Evolutionary conservation across 2,113 vertebrate genomes (phyloP), one percentile per base, ranked within the genome.

Genomic region (Onychostruthus taczanowskii): DNA sequence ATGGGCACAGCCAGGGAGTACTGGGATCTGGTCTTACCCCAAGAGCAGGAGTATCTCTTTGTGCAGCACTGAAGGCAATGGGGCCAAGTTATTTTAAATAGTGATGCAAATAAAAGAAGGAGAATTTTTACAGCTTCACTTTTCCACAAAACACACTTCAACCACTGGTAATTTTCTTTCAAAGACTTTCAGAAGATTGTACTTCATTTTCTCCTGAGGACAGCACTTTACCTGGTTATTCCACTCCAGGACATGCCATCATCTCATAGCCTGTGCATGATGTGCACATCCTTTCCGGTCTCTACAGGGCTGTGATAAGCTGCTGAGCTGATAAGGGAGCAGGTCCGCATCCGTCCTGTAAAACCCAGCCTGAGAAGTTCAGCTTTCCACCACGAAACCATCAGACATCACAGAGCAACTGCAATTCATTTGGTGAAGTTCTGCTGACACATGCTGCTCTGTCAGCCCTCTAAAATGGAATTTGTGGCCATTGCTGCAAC

Each of bases 271-370:
- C 2, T 37, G 35, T 44, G 13, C 58, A 10, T 21, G 17, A 41
- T 89, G 55, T 83, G 6, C 75, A 41, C 63, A 7, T 93, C 63
- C 59, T 89, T 90, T 62, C 75, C 18, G 15, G 30, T 47, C 77
- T 49, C 4, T 24, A 49, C 18, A 4, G 13, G 9, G 52, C 66
- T 44, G 28, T 73, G 82, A 81, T 84, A 92, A 92, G 41, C 35
- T 70, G 85, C 93, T 55, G 75, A 88, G 87, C 82, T 77, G 93
- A 78, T 93, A 94, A 84, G 56, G 64, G 64, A 63, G 69, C 52
- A 75, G 88, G 75, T 87, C 3, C 1, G 61, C 80, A 87, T 92
- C 95, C 4, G 56, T 89, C 73, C 68, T 19, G 52, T 88, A n/a
- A 75, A 87, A 89, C 46, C 43, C 52, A 55, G 1, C 21, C 16